Evolutionary conservation across 2,113 vertebrate genomes (phyloP), one percentile per base, ranked within the genome.

Genomic region (Synodontis membranacea): DNA sequence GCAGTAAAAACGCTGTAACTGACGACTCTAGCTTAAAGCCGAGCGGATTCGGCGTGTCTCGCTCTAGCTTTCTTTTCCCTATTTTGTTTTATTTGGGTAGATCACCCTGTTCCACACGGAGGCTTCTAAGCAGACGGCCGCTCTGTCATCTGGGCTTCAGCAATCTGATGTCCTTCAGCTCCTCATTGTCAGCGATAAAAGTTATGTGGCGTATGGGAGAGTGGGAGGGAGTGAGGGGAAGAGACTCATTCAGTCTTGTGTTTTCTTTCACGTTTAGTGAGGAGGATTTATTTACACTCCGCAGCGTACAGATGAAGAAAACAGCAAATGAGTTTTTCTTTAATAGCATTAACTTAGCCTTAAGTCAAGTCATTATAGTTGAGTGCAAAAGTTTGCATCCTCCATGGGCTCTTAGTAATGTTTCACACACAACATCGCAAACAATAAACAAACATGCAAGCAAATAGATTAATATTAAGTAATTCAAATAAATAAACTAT

Each of bases 181-280:
- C 87, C 82, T 93, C 91, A 93, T 91, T 93, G 92, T 88, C 88
- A 34, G 85, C 83, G 87, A 94, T 94, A 90, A 91, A 82, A 82
- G 86, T 89, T 84, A 90, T 90, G 91, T 84, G 70, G 75, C 83
- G 86, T 86, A 81, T 84, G 88, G 74, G 72, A 42, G 81, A 83
- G 84, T 28, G 11, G 15, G 52, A 62, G 74, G 78, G 89, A 86
- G 88, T 37, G 88, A 90, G 81, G 80, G 84, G 83, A 44, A 90
- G 89, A 88, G 89, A 84, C 80, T 81, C 31, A 19, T 23, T 34
- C n/a, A 19, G 12, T 31, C 12, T 88, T 93, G 92, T 92, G 91
- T 91, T 93, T 88, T 78, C 79, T 91, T 92, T 92, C 84, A 88
- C 62, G 83, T 88, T 92, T 89, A 50, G 37, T 66, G 86, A 79